Evolutionary conservation across 2,888 invertebrate genomes (phyloP), one percentile per base, ranked within the genome.

Genomic region (Synergus gifuensis): DNA sequence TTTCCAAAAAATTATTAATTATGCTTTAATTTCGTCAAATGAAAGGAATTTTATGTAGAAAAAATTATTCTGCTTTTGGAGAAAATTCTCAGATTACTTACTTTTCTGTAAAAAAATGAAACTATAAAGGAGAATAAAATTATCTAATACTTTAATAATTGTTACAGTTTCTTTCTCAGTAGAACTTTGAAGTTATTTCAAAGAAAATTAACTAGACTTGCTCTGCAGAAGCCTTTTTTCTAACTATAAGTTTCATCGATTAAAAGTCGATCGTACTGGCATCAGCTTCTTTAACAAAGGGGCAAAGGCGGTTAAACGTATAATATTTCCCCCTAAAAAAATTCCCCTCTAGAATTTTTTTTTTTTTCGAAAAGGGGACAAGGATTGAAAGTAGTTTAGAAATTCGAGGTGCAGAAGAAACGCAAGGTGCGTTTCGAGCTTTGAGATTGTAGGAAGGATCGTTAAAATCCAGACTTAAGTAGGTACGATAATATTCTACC

Each of bases 401-500:
- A 36, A 49, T 49, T 49, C 11, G 36, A 73, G 49, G 54, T 73
- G 36, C 54, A 73, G 36, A 28, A 40, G 49, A 44, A 69, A 49
- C 67, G 67, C 67, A 22, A 12, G 22, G 14, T 8, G 46, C 28
- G 40, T 73, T 36, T 73, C 36, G 73, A 73, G 73, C 54, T 58
- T 73, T 80, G 69, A 81, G 36, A 76, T 81, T 78, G 79, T 64
- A 76, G 84, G 80, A 83, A 85, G 85, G 83, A 84, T 85, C 85
- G 82, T 82, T 80, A 81, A 86, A 84, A 81, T 87, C 85, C 86
- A 86, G 86, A 84, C 84, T 84, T 82, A 86, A 83, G 88, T 88
- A 89, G 88, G 88, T 87, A 87, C 88, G 86, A 88, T 85, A 76
- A 77, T 83, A 85, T 85, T 89, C 89, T 90, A 89, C 90, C 88